These are phyloP conservation scores for Drosophila murphyi DNA, from an alignment of 1,140 invertebrate genomes.

Conservation along the genomic window DNA sequence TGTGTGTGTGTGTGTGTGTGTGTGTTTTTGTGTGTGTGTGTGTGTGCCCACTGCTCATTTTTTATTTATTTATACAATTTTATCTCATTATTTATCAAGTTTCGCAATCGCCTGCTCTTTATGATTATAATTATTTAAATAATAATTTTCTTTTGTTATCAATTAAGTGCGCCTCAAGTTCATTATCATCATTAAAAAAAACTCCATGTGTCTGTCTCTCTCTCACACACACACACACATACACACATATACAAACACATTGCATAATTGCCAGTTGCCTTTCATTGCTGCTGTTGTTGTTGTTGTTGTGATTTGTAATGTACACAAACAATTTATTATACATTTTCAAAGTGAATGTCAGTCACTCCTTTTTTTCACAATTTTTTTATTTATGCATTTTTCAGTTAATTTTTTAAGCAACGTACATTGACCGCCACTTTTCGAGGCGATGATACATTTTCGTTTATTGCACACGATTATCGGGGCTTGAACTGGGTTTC, in stretches of 20 bases:
- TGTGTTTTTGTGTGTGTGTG: slow-evolving; percentile 5
- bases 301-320: slow-evolving; percentile 52
- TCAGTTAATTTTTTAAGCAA: slow-evolving; percentile 42
- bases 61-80: slow-evolving; percentile 74
- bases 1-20: slow-evolving; percentile 11
- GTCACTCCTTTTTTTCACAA: slow-evolving; percentile 22
- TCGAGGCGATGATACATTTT: slow-evolving; percentile 63
- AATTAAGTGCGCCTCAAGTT: slow-evolving; percentile 72
- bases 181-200: slow-evolving; percentile 78
- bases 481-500: slow-evolving; percentile 30
- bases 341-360: slow-evolving; percentile 67
- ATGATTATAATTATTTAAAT: slow-evolving; percentile 41
- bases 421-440: slow-evolving; percentile 65
- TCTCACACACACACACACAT: background rate
- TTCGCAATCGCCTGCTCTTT: slow-evolving; percentile 46
- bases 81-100: slow-evolving; percentile 63
- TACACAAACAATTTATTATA: slow-evolving; percentile 45
- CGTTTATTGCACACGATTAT: slow-evolving; percentile 26
- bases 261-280: slow-evolving; percentile 46
- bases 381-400: slow-evolving; percentile 14
- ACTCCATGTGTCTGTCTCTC: background rate
- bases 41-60: slow-evolving; percentile 29
- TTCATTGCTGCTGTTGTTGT: slow-evolving; percentile 14
- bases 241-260: slow-evolving; percentile 26
- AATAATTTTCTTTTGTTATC: slow-evolving; percentile 71